Conservation (phyloP, 1,140 invertebrate species). For the Pseudomyrmex gracilis region DNA sequence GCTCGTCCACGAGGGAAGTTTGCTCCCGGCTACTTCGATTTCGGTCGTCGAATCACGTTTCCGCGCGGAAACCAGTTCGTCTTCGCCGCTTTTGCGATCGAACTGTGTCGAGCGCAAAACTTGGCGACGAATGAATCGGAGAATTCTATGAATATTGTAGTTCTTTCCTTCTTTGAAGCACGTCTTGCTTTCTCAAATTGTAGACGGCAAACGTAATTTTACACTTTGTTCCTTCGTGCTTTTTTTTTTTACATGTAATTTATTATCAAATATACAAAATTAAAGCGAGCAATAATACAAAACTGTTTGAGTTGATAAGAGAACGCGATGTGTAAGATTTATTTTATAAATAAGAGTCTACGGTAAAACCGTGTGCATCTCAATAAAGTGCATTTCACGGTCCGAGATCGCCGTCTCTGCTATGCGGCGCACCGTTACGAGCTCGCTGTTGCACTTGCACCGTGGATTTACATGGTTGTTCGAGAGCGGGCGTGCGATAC, state of each 20-base stretch:
- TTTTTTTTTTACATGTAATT: too few relatives aligned
- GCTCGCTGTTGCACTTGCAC: constrained; percentile 37
- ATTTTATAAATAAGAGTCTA: not conserved
- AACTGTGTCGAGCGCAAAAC: too few relatives aligned
- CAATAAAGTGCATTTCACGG: not conserved
- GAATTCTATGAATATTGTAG: not conserved
- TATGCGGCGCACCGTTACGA: constrained; percentile 13
- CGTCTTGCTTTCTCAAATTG: too few relatives aligned
- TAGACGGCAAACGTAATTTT: too few relatives aligned
- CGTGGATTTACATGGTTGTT: constrained; percentile 49
- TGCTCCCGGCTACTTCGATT: constrained; percentile 47
- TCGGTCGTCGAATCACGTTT: constrained; percentile 47
- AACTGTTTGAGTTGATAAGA: not conserved
- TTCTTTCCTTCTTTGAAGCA: not conserved
- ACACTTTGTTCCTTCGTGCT: too few relatives aligned
- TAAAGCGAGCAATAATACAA: too few relatives aligned
- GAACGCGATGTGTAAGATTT: not conserved
- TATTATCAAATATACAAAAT: too few relatives aligned
- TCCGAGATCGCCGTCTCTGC: not conserved
- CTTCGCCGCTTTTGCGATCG: not conserved
- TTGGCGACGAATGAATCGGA: not conserved
- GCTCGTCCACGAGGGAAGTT: constrained; percentile 52
- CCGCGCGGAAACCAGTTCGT: not conserved
- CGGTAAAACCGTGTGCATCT: not conserved
- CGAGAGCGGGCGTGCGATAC: constrained; percentile 34